A percentile compares a stretch with the other conserved stretches of the same genome.
phyloP scores from a whole-genome alignment of 2,888 invertebrate genomes.

The Cephus sareptanus region DNA sequence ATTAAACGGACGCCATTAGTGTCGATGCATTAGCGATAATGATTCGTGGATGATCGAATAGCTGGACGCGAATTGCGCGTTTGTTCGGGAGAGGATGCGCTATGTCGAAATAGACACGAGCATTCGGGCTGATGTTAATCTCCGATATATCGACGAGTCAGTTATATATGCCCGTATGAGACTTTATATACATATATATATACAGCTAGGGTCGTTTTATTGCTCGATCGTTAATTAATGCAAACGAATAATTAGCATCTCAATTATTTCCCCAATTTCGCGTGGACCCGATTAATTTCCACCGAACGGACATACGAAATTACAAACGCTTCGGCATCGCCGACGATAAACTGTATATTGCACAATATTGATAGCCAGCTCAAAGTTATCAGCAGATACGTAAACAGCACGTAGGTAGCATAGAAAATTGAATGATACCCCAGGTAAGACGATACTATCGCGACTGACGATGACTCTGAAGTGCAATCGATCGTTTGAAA shows the following conservation, averaged over 20 bases:
- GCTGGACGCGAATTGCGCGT: background rate
- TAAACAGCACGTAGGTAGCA: background rate
- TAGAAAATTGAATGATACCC: background rate
- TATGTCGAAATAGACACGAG: background rate
- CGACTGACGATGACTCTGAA: background rate
- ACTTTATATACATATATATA: background rate
- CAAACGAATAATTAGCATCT: constrained; percentile 61
- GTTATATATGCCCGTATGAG: background rate
- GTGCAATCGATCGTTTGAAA: background rate
- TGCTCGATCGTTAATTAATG: constrained; percentile 58
- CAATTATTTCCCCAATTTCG: constrained; percentile 52
- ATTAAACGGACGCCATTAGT: background rate
- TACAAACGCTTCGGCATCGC: background rate
- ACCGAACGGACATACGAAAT: background rate
- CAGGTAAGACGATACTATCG: background rate
- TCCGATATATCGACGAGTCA: background rate
- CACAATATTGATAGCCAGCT: background rate
- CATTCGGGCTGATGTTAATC: background rate
- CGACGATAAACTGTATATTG: background rate
- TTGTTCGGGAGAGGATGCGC: background rate
- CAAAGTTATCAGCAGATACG: background rate
- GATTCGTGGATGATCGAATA: constrained; percentile 4
- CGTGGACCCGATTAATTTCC: constrained; percentile 20
- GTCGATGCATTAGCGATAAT: constrained; percentile 6
- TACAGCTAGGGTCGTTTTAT: constrained; percentile 28